phyloP scores from a whole-genome alignment of 2,888 invertebrate genomes.

The Philopedon plagiatum region DNA sequence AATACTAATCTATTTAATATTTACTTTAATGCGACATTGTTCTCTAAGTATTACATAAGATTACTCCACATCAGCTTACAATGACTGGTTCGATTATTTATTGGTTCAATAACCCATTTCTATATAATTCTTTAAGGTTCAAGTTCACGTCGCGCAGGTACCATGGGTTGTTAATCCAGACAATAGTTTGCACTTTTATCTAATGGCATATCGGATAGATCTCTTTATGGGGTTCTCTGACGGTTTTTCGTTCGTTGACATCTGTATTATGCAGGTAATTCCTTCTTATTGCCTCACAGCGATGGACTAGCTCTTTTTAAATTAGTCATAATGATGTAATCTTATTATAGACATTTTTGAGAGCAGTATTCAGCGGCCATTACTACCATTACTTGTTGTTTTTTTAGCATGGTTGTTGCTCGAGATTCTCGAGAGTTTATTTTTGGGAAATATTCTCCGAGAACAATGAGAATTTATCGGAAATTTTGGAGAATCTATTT shows the following conservation, averaged over 20 bases:
- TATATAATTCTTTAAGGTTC: slow-evolving; percentile 32
- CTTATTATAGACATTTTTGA: too few relatives aligned
- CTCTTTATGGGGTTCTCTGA: slow-evolving; percentile 20
- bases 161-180: slow-evolving; percentile 41
- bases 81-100: slow-evolving; percentile 3
- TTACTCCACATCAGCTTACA: slow-evolving; percentile 1
- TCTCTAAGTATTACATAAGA: background rate
- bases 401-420: too few relatives aligned
- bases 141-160: slow-evolving; percentile 40
- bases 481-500: too few relatives aligned
- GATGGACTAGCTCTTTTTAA: background rate
- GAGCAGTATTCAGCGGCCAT: too few relatives aligned
- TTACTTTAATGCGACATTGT: background rate
- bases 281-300: background rate
- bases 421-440: too few relatives aligned
- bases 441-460: too few relatives aligned
- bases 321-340: too few relatives aligned
- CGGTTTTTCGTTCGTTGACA: slow-evolving; percentile 28
- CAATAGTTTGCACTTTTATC: slow-evolving; percentile 36
- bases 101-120: slow-evolving; percentile 30
- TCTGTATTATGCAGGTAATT: slow-evolving; percentile 14
- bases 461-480: too few relatives aligned
- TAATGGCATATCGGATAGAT: slow-evolving; percentile 29
- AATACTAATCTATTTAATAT: background rate
- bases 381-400: too few relatives aligned